phyloP scores from a whole-genome alignment of 1,140 invertebrate genomes.

The Bicyclus anynana region DNA sequence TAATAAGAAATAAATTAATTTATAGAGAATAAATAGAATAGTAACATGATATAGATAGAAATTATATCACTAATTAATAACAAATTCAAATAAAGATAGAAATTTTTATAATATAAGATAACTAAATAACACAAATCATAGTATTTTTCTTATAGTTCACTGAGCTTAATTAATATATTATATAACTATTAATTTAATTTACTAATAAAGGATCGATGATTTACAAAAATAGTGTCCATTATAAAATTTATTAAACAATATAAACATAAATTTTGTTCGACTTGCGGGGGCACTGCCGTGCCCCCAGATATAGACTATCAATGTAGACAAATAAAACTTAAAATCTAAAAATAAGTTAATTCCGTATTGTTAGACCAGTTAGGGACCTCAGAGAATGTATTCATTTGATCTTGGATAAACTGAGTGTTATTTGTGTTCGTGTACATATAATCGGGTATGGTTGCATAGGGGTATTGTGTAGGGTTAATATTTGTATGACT shows the following conservation, averaged over 20 bases:
- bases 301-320: background rate
- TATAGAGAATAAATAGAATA: background rate
- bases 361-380: conserved; percentile 33
- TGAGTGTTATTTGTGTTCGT: conserved; percentile 11
- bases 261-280: too few species aligned
- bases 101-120: background rate
- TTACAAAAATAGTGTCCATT: too few species aligned
- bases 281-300: too few species aligned
- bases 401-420: conserved; percentile 15
- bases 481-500: conserved; percentile 31
- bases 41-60: background rate
- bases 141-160: too few species aligned
- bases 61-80: background rate
- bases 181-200: too few species aligned
- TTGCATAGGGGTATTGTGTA: conserved; percentile 32
- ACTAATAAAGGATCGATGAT: too few species aligned
- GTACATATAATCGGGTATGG: conserved; percentile 7
- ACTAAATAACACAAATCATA: background rate
- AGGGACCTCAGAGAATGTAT: conserved; percentile 11
- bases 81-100: too few species aligned
- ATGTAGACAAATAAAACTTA: background rate
- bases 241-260: background rate
- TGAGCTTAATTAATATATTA: background rate
- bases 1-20: background rate
- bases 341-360: conserved; percentile 32